A percentile compares a stretch with the other conserved stretches of the same genome.
phyloP scores from a whole-genome alignment of 2,888 invertebrate genomes.

The Neria commutata region DNA sequence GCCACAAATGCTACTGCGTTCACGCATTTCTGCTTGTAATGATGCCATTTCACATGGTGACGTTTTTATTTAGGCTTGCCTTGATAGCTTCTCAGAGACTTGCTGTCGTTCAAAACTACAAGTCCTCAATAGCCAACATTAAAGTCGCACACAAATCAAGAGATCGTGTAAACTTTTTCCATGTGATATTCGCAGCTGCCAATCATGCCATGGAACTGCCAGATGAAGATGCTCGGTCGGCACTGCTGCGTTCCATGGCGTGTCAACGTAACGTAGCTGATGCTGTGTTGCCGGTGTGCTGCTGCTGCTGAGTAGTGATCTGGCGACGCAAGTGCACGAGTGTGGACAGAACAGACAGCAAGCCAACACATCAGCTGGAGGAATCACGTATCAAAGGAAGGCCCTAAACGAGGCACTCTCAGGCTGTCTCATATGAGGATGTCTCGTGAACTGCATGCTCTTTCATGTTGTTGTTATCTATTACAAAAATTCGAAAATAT shows the following conservation, averaged over 20 bases:
- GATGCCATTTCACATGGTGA: slow-evolving; percentile 38
- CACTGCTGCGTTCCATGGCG: not conserved
- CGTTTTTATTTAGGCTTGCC: slow-evolving; percentile 32
- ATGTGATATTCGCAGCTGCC: slow-evolving; percentile 41
- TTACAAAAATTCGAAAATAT: too few relatives aligned
- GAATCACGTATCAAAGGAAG: too few relatives aligned
- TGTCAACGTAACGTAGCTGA: not conserved
- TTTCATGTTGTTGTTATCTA: too few relatives aligned
- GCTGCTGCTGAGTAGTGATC: not conserved
- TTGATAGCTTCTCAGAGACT: not conserved
- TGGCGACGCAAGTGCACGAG: slow-evolving; percentile 27
- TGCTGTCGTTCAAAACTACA: slow-evolving; percentile 31
- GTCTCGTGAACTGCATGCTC: too few relatives aligned
- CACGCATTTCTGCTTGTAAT: slow-evolving; percentile 49
- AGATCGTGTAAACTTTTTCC: slow-evolving; percentile 6
- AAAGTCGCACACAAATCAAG: slow-evolving; percentile 29
- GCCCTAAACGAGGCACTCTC: too few relatives aligned
- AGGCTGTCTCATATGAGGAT: too few relatives aligned
- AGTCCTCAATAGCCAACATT: slow-evolving; percentile 40
- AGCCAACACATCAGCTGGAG: slow-evolving; percentile 38
- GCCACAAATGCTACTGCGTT: slow-evolving; percentile 28
- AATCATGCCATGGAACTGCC: slow-evolving; percentile 40
- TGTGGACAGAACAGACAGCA: slow-evolving; percentile 56
- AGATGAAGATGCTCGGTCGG: slow-evolving; percentile 48
- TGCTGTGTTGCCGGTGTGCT: not conserved